Evolutionary conservation across 2,888 invertebrate species (phyloP).

Genomic region (Dynastes tityus): DNA sequence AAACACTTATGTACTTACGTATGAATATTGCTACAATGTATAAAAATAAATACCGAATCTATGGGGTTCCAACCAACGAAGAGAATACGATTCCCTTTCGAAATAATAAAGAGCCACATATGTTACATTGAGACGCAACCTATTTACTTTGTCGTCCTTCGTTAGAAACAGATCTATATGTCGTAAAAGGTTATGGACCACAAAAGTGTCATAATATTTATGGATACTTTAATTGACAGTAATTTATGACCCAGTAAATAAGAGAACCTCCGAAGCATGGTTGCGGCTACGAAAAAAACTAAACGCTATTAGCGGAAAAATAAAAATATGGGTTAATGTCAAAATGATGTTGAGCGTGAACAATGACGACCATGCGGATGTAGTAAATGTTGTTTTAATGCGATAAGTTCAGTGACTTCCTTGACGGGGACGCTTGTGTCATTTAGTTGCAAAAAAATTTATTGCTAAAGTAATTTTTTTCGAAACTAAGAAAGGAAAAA

Average conservation of each 20-base stretch:
- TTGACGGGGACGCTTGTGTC: not conserved
- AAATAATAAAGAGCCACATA: not conserved
- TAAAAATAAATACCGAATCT: not conserved
- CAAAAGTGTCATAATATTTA: slow-evolving; percentile 46
- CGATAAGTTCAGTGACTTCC: not conserved
- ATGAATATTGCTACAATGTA: slow-evolving; percentile 25
- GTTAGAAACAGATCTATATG: slow-evolving; percentile 29
- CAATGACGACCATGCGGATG: not conserved
- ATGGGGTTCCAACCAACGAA: not conserved
- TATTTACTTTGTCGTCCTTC: slow-evolving; percentile 31
- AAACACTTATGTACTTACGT: not conserved
- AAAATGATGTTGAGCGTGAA: slow-evolving; percentile 14
- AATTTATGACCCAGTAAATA: slow-evolving; percentile 38
- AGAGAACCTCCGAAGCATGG: not conserved
- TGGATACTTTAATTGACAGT: slow-evolving; percentile 43
- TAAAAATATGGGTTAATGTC: slow-evolving; percentile 31
- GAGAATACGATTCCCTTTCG: slow-evolving; percentile 5
- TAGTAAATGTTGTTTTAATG: not conserved
- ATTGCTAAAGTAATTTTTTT: too few species aligned
- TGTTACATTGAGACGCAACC: not conserved
- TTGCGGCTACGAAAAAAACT: not conserved
- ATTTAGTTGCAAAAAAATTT: too few species aligned
- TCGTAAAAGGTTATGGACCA: slow-evolving; percentile 42
- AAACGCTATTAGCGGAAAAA: slow-evolving; percentile 22
- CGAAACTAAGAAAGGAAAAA: too few species aligned